phyloP scores from a whole-genome alignment of 2,797 vertebrate genomes.

The Trematomus bernacchii region DNA sequence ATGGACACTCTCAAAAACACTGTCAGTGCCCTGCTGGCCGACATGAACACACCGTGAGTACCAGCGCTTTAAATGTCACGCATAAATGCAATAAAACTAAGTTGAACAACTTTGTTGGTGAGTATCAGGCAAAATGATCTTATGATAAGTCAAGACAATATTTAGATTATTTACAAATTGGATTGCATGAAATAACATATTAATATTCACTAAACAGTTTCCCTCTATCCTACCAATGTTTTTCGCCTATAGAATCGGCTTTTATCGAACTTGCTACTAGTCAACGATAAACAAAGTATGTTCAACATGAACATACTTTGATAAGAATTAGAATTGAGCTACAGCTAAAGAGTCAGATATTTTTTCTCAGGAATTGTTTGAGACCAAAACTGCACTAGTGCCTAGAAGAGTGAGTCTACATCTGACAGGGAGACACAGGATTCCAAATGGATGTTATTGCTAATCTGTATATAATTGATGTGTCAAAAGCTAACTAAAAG shows the following conservation, averaged over 20 bases:
- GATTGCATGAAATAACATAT: no score
- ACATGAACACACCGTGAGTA: conserved; percentile 90
- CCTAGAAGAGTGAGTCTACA: not conserved
- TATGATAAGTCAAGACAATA: not conserved
- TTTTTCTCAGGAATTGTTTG: no score
- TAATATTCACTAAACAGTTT: not conserved
- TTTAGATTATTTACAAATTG: not conserved
- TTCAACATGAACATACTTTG: not conserved
- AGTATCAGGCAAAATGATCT: not conserved
- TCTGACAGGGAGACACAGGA: not conserved
- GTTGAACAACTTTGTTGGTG: no score
- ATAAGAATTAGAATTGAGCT: not conserved
- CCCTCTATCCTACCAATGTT: not conserved
- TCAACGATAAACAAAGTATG: not conserved
- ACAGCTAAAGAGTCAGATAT: no score
- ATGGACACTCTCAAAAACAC: conserved; percentile 90
- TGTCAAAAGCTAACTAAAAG: no score
- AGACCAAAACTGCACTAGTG: no score
- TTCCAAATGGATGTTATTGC: not conserved
- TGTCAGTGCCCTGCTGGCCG: conserved; percentile 87
- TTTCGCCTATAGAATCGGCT: not conserved
- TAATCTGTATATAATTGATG: no score
- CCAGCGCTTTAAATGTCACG: not conserved
- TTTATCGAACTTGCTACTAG: no score
- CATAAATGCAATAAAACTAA: not conserved